Base-by-base conservation (phyloP, 2,888 invertebrate species). In the Spatulosminthurus flaviceps region DNA sequence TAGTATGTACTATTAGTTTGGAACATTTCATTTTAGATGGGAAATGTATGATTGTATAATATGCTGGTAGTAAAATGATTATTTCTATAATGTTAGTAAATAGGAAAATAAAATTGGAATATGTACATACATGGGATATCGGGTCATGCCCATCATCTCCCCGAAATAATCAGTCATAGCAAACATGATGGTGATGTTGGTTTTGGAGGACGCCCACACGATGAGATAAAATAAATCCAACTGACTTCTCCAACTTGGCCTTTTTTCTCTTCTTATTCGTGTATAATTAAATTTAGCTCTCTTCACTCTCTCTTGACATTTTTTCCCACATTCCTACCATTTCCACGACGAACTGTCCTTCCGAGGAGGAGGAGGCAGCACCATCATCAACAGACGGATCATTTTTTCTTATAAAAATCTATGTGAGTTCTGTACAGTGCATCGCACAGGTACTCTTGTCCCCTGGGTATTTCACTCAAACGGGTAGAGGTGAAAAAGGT, bases 131-230 rank as follows among this genome's bases (percentile, higher is more conserved):
- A 79, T 79, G 24, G 83, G 85, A 81, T 81, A 82, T 22, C 83
- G 84, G 76, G 77, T 74, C 76, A 82, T 81, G 76, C 83, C 82
- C 81, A 82, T 82, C 84, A 81, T 80, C 81, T 84, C 85, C 82
- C 84, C 84, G 79, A 85, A 84, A 80, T 83, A 83, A 80, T 85
- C 85, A 80, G 84, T 85, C 85, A 85, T 85, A 42, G 85, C 85
- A 82, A 84, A 85, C 85, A 85, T 85, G 74, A 43, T 83, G 81
- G 67, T 24, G 51, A 34, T 71, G 60, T 41, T 71, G 24, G 43
- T 16, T 22, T 11, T 4, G 66, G 34, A 22, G 60, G 24, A 43
- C 72, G 66, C 78, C 66, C 78, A 72, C 78, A 78, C 41, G 73
- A 13, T 21, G 26, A 72, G 78, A 78, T 66, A 66, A 78, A 78